Conservation (phyloP, 2,797 vertebrate genomes). For the Mastacembelus armatus region DNA sequence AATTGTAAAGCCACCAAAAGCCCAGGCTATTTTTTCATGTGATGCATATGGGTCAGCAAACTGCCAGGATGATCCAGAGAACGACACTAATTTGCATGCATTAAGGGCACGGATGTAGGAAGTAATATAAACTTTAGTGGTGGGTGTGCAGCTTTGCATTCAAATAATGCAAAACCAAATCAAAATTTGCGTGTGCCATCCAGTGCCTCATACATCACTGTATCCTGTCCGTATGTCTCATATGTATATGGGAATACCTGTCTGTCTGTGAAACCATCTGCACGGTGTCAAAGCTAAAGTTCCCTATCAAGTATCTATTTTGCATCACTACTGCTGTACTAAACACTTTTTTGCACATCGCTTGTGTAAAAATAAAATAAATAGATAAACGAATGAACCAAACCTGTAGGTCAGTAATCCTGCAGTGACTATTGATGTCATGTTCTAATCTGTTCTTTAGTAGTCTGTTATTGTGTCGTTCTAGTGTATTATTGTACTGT, state of each 20-base stretch:
- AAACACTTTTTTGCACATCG: not conserved
- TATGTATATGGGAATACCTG: constrained; percentile 22
- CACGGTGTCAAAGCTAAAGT: constrained; percentile 28
- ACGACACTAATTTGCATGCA: not conserved
- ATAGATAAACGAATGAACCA: not conserved
- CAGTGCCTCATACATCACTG: constrained; percentile 24
- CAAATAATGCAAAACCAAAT: constrained; percentile 23
- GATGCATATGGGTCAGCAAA: not conserved
- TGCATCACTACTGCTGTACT: constrained; percentile 20
- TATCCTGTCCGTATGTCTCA: constrained; percentile 24
- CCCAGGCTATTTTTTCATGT: no score
- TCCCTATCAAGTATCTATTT: constrained; percentile 31
- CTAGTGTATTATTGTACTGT: constrained; percentile 16
- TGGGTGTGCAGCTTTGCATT: constrained; percentile 20
- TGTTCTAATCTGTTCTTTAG: constrained; percentile 13
- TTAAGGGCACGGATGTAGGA: not conserved
- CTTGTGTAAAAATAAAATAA: not conserved
- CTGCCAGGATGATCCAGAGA: not conserved
- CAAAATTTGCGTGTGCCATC: constrained; percentile 28
- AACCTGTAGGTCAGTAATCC: constrained; percentile 4
- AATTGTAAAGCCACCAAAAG: not conserved
- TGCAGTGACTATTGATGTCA: constrained; percentile 7
- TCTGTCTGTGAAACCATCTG: constrained; percentile 35
- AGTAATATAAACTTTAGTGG: constrained; percentile 17
- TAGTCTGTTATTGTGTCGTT: constrained; percentile 8